phyloP scores from a whole-genome alignment of 2,113 vertebrate species.

The Falco punctatus region DNA sequence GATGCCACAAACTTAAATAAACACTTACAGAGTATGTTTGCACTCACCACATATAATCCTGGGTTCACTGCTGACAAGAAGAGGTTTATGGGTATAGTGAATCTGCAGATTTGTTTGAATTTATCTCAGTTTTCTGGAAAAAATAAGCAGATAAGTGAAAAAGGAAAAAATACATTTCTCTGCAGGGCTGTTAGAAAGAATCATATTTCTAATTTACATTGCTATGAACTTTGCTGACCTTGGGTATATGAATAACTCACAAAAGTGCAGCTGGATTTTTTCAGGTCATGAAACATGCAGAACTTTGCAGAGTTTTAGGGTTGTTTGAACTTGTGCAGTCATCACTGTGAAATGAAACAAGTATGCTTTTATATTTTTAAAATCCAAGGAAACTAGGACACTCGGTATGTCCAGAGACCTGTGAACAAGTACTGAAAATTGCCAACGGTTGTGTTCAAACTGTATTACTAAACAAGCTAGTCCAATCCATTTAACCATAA shows the following conservation, averaged over 20 bases:
- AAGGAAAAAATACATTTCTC: neutral
- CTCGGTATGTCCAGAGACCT: neutral
- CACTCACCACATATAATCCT: neutral
- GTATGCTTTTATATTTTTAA: neutral
- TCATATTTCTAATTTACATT: neutral
- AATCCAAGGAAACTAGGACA: neutral
- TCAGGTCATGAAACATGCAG: neutral
- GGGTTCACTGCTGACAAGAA: neutral
- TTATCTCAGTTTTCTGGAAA: neutral
- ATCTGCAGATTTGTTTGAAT: neutral
- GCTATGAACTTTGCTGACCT: neutral
- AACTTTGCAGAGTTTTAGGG: neutral
- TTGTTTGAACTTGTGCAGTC: neutral
- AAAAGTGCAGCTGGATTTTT: neutral
- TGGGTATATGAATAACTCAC: neutral
- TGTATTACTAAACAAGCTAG: neutral
- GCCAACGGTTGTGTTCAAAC: neutral
- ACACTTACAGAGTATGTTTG: neutral
- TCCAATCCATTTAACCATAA: neutral
- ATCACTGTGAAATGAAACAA: neutral
- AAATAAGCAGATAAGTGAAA: neutral
- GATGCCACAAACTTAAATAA: neutral
- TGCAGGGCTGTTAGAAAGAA: neutral
- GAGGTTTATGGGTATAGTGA: fast-evolving
- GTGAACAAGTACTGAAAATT: neutral